Evolutionary conservation across 2,888 invertebrate species (phyloP).

Genomic region (Napeogenes sylphis): DNA sequence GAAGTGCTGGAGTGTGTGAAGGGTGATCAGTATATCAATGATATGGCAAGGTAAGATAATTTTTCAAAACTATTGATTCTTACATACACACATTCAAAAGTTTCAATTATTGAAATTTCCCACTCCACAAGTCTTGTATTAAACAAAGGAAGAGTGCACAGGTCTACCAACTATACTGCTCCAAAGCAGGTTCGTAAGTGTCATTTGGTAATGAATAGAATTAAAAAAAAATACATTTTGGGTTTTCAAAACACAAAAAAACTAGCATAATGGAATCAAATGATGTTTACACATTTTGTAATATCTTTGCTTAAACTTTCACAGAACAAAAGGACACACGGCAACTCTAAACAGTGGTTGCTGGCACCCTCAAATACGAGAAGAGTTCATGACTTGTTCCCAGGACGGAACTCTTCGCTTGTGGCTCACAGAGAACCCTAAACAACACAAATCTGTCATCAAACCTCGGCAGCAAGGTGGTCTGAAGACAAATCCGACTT

Average conservation of each 20-base stretch:
- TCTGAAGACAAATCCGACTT: conserved; percentile 88
- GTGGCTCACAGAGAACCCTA: conserved; percentile 90
- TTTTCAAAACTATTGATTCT: neutral
- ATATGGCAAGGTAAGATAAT: conserved; percentile 83
- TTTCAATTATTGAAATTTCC: neutral
- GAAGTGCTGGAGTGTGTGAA: conserved; percentile 95
- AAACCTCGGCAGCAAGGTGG: conserved; percentile 93
- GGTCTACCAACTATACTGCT: too few relatives aligned
- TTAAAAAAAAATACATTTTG: too few relatives aligned
- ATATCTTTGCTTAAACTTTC: conserved; percentile 20
- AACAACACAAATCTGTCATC: conserved; percentile 88
- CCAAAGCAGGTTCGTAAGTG: too few relatives aligned
- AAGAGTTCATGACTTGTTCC: conserved; percentile 96
- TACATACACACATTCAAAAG: neutral
- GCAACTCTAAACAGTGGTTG: conserved; percentile 92
- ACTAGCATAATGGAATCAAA: neutral
- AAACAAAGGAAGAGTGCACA: too few relatives aligned
- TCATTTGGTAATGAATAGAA: too few relatives aligned
- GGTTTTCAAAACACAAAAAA: neutral
- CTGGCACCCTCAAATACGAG: conserved; percentile 93
- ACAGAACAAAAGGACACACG: conserved; percentile 93
- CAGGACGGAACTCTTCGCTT: conserved; percentile 95
- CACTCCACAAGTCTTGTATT: too few relatives aligned
- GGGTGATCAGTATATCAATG: conserved; percentile 97
- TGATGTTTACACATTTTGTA: neutral